phyloP scores from a whole-genome alignment of 1,140 invertebrate species.

The Drosophila asahinai region DNA sequence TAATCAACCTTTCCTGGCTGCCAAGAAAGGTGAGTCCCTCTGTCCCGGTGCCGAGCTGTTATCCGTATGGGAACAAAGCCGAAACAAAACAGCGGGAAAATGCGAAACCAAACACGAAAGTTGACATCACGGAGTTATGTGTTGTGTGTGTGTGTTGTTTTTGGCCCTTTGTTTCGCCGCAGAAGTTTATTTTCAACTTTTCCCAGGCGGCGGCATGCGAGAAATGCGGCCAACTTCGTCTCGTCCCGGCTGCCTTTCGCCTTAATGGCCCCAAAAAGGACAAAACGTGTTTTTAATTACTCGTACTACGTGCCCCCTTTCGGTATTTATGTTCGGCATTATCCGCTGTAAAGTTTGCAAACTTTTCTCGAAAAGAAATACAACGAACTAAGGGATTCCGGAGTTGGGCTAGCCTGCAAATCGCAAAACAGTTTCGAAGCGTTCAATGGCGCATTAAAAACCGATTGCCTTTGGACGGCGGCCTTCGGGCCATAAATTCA shows the following conservation, averaged over 20 bases:
- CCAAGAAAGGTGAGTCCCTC: slow-evolving; percentile 45
- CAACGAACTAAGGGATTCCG: slow-evolving; percentile 3
- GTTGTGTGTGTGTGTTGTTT: slow-evolving; percentile 32
- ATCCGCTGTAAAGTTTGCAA: slow-evolving; percentile 33
- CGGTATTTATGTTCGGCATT: slow-evolving; percentile 50
- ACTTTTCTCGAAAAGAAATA: slow-evolving; percentile 15
- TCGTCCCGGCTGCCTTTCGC: slow-evolving; percentile 25
- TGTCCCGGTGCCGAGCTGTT: slow-evolving; percentile 25
- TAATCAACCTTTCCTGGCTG: slow-evolving; percentile 66
- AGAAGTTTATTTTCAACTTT: slow-evolving; percentile 80
- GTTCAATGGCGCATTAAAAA: slow-evolving; percentile 84
- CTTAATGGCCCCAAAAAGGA: slow-evolving; percentile 48
- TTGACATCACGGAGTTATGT: slow-evolving; percentile 77
- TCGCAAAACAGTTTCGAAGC: slow-evolving; percentile 76
- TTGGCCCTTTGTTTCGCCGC: slow-evolving; percentile 54
- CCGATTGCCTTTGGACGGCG: slow-evolving; percentile 63
- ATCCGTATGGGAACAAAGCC: slow-evolving; percentile 36
- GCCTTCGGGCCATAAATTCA: slow-evolving; percentile 69
- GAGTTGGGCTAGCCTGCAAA: slow-evolving; percentile 45
- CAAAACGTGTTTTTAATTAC: slow-evolving; percentile 83
- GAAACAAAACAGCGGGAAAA: slow-evolving; percentile 32
- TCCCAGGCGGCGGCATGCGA: slow-evolving; percentile 69
- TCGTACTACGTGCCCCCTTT: slow-evolving; percentile 52
- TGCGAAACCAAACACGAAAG: slow-evolving; percentile 76
- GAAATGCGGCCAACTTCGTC: slow-evolving; percentile 68